These are phyloP conservation scores for Agrochola litura DNA, from an alignment of 2,888 invertebrate species.

Conservation along the genomic window DNA sequence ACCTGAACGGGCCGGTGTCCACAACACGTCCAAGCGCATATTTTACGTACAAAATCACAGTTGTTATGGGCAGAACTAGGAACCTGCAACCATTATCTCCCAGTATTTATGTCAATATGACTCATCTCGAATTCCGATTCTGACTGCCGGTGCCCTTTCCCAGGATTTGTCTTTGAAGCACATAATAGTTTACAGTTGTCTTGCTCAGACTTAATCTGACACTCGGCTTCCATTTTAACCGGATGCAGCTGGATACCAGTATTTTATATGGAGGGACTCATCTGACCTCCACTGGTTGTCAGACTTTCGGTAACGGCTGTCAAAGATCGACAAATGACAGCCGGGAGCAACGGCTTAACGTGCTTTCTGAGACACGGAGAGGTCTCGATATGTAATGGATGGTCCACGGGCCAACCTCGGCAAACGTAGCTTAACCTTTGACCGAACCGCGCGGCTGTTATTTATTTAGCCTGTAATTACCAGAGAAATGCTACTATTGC, in stretches of 20 bases:
- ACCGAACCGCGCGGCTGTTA: not conserved
- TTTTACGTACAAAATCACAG: too few relatives aligned
- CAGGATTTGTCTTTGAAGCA: not conserved
- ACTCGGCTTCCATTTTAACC: not conserved
- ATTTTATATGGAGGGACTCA: not conserved
- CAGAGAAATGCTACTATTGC: constrained; percentile 32
- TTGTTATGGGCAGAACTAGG: too few relatives aligned
- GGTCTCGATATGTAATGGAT: not conserved
- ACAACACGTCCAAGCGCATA: too few relatives aligned
- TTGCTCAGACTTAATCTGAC: not conserved
- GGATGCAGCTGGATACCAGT: not conserved
- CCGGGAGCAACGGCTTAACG: not conserved
- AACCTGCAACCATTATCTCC: too few relatives aligned
- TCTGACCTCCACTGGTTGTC: not conserved
- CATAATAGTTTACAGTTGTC: not conserved
- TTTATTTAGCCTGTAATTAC: not conserved
- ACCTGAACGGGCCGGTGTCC: too few relatives aligned
- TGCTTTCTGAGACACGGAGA: not conserved
- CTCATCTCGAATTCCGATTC: too few relatives aligned
- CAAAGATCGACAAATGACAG: not conserved
- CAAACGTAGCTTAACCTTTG: not conserved
- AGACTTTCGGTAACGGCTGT: not conserved
- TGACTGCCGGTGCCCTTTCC: not conserved
- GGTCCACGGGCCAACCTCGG: not conserved
- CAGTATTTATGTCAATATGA: too few relatives aligned